Percentiles rank a stretch among this genome's conserved stretches.
Evolutionary conservation across 2,888 invertebrate genomes (phyloP).

Genomic region (Crocallis elinguaria): DNA sequence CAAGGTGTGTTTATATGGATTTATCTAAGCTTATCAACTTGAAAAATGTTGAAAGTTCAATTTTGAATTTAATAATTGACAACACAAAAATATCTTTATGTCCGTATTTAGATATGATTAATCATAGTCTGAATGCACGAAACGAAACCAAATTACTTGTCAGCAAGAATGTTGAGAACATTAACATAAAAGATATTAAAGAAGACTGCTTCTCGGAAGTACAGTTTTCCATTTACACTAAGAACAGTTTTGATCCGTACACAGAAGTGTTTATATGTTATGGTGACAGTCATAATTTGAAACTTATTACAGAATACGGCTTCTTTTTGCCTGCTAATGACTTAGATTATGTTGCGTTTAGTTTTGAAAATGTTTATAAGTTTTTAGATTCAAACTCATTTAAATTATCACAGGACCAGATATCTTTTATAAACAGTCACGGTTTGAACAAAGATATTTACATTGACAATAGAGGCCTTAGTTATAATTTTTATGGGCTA

Average conservation of each 20-base stretch:
- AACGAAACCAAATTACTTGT: constrained; percentile 80
- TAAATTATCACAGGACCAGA: constrained; percentile 82
- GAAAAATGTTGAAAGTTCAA: constrained; percentile 66
- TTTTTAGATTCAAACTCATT: constrained; percentile 64
- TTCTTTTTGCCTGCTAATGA: constrained; percentile 89
- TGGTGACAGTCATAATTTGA: constrained; percentile 91
- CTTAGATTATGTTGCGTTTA: constrained; percentile 87
- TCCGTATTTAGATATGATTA: constrained; percentile 95
- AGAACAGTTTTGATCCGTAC: constrained; percentile 84
- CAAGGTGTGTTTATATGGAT: constrained; percentile 92
- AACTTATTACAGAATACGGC: constrained; percentile 94
- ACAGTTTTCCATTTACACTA: constrained; percentile 76
- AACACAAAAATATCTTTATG: constrained; percentile 90
- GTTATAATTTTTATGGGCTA: constrained; percentile 86
- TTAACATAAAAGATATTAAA: constrained; percentile 57
- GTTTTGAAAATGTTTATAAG: constrained; percentile 79
- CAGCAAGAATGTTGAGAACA: constrained; percentile 59
- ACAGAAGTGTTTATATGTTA: constrained; percentile 95
- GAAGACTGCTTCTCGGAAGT: constrained; percentile 67
- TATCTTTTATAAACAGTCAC: constrained; percentile 87
- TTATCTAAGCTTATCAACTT: constrained; percentile 73
- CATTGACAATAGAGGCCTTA: constrained; percentile 86
- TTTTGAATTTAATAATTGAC: constrained; percentile 79
- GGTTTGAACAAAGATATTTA: constrained; percentile 86
- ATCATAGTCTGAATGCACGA: constrained; percentile 88